Percentiles rank a stretch among this genome's conserved stretches.
phyloP scores from a whole-genome alignment of 2,113 vertebrate species.

The Dasyprocta punctata region DNA sequence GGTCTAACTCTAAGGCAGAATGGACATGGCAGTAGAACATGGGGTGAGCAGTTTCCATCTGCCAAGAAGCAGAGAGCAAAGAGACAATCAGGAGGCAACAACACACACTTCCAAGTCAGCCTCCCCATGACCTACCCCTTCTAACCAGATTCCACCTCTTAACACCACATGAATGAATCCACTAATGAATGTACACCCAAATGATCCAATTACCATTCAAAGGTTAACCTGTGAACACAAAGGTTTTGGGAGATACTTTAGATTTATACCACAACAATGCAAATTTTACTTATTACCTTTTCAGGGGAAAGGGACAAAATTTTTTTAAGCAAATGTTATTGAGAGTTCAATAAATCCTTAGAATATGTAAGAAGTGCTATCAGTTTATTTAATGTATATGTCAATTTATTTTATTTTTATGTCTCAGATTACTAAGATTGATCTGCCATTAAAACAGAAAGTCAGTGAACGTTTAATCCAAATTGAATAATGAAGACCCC shows the following conservation, averaged over 20 bases:
- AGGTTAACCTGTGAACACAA: neutral
- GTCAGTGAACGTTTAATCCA: neutral
- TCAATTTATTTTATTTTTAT: neutral
- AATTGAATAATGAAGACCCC: neutral
- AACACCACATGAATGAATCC: neutral
- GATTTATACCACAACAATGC: neutral
- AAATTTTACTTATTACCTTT: neutral
- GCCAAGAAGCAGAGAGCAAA: neutral
- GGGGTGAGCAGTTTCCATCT: too few relatives aligned
- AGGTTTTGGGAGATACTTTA: too few relatives aligned
- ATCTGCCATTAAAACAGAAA: neutral
- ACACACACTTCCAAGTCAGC: neutral
- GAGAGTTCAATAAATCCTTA: neutral
- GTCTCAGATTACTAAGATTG: neutral
- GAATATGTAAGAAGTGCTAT: neutral
- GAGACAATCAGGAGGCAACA: neutral
- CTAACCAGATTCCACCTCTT: too few relatives aligned
- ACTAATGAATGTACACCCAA: neutral
- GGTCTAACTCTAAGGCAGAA: neutral
- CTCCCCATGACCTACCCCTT: too few relatives aligned
- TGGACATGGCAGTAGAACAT: neutral
- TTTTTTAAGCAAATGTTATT: slow-evolving; percentile 25
- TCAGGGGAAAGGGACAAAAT: neutral
- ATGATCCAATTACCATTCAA: neutral
- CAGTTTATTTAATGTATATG: neutral